Evolutionary conservation across 2,888 invertebrate species (phyloP), one percentile per base, ranked within the genome.

Genomic region (Dione juno): DNA sequence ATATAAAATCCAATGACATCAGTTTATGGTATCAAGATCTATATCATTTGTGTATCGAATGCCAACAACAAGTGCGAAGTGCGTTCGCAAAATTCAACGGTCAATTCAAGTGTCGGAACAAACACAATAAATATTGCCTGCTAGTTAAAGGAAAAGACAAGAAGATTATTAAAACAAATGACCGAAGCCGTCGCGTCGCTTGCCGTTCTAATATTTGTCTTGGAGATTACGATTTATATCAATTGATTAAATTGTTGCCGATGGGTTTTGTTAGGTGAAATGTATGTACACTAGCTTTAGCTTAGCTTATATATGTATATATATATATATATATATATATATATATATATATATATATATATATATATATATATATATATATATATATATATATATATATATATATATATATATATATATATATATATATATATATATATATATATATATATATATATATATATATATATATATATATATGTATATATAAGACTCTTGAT

Each of bases 131-230:
- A 53, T 53, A 53, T 53, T 14, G 41, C 41, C 21, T 58, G 19
- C 10, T 41, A 41, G 41, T 59, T 59, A 59, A 28, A 43, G 59
- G 43, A 59, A 59, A 59, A 21, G 41, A 43, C 43, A 43, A n/a
- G 43, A 19, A 10, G n/a, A 28, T 58, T 58, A 59, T 59, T 59
- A 28, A 59, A 43, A 59, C 43, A 43, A 59, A 59, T 7, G 59
- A 43, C 10, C 41, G 19, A 8, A 21, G 40, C 41, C 59, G 21
- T 59, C 21, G 43, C 43, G 43, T 43, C 41, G 40, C 13, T 41
- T 9, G 19, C 58, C 21, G 14, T 43, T 43, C n/a, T 10, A 19
- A 8, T 43, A 28, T 59, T 59, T 59, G 10, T 59, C 43, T 59
- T 59, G 9, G 1, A 14, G 21, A 59, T 59, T 59, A 43, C 19